Percentiles rank a stretch among this genome's conserved stretches.
Conservation (phyloP, 2,797 vertebrate species). For the Margarornis squamiger region DNA sequence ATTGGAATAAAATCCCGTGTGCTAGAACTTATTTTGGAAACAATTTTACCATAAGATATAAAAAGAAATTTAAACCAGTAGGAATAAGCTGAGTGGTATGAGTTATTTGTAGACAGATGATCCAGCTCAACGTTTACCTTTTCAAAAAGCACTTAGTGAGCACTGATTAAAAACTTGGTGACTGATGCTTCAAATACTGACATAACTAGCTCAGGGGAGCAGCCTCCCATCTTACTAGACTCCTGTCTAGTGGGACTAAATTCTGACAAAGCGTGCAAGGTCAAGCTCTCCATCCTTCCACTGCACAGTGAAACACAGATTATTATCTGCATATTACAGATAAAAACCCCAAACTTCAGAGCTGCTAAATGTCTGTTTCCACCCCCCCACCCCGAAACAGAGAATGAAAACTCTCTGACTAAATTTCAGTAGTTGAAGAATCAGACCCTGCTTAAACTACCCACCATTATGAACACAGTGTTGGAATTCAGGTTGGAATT, state of each 20-base stretch:
- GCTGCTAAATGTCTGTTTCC: background rate
- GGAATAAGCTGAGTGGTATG: conserved; percentile 35
- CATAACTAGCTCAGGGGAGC: background rate
- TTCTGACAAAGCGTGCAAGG: background rate
- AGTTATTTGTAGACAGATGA: conserved; percentile 51
- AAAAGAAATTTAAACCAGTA: conserved; percentile 50
- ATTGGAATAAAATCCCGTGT: background rate
- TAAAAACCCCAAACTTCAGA: background rate
- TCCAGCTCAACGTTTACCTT: conserved; percentile 50
- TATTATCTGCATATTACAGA: background rate
- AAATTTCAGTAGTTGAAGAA: background rate
- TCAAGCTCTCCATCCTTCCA: background rate
- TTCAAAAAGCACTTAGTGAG: conserved; percentile 13
- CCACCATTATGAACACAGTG: background rate
- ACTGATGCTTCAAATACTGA: background rate
- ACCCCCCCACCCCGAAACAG: background rate
- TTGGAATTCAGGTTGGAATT: background rate
- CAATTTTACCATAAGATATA: conserved; percentile 38
- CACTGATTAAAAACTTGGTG: conserved; percentile 21
- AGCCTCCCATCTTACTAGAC: background rate
- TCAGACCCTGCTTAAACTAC: background rate
- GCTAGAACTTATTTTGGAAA: conserved; percentile 52
- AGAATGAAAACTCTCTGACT: background rate
- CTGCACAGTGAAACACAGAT: background rate
- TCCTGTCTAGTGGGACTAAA: background rate